Evolutionary conservation across 1,140 invertebrate genomes (phyloP).

Genomic region (Drosophila sucinea): DNA sequence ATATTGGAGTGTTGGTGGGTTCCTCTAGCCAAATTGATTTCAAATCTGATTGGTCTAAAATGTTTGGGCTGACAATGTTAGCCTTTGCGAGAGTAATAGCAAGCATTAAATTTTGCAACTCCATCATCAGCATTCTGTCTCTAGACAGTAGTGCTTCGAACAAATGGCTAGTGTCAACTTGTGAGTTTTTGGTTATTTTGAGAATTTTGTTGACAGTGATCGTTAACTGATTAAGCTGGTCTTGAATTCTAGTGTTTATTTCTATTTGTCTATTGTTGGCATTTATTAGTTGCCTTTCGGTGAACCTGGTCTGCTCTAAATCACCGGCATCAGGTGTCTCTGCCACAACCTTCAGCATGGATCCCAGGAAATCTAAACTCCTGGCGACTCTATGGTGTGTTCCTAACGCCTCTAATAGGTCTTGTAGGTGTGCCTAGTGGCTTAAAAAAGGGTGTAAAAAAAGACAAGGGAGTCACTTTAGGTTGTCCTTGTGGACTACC

Average conservation of each 20-base stretch:
- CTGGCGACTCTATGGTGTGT: slow-evolving; percentile 5
- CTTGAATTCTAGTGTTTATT: slow-evolving; percentile 16
- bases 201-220: slow-evolving; percentile 7
- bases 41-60: slow-evolving; percentile 32
- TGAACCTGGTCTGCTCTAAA: not conserved
- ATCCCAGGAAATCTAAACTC: not conserved
- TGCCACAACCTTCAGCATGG: slow-evolving; percentile 5
- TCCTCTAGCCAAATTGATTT: slow-evolving; percentile 37
- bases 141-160: slow-evolving; percentile 24
- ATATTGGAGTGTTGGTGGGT: slow-evolving; percentile 32
- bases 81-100: slow-evolving; percentile 26
- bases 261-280: slow-evolving; percentile 17
- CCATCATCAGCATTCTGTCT: slow-evolving; percentile 35
- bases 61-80: slow-evolving; percentile 31
- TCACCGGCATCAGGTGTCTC: not conserved
- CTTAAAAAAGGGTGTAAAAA: not conserved
- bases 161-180: slow-evolving; percentile 31
- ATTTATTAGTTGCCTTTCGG: slow-evolving; percentile 5
- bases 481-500: not conserved
- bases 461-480: not conserved
- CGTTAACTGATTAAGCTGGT: slow-evolving; percentile 21
- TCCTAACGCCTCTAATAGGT: slow-evolving; percentile 8
- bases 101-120: slow-evolving; percentile 38
- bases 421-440: not conserved
- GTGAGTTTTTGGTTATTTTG: slow-evolving; percentile 12